Base-by-base conservation (phyloP, 2,797 vertebrate species). In the Galagoides demidoff region DNA sequence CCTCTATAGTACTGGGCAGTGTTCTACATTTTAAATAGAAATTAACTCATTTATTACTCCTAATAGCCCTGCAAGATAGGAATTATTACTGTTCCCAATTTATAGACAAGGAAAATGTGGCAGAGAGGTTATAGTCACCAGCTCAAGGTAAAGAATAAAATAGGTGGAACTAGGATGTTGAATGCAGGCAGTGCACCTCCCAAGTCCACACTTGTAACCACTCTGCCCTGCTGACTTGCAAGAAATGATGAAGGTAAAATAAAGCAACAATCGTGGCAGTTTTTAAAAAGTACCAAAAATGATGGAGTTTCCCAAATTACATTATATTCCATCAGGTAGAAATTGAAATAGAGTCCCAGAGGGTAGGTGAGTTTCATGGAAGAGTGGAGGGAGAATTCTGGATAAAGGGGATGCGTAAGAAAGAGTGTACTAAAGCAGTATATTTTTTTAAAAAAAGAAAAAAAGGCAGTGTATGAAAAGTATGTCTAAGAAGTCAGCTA, bases 241-340 rank as follows among this genome's bases (percentile, higher is more conserved):
- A 74, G 57, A 19, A 61, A 39, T 49, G 12, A 82, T 29, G 20
- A 77, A 49, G 43, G 79, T 23, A 29, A 20, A 19, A 19, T 5
- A 13, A 63, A 34, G 52, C 9, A 27, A 89, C 5, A 2, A 7
- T 13, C 13, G 55, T 9, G 20, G 34, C 7, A 63, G n/a, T 25
- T 68, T 71, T 85, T 71, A 39, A 17, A 23, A 92, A 68, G 27
- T 27, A 59, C n/a, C 57, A 59, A 85, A 34, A 59, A 27, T 49
- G 43, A 29, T 7, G 39, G 5, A 23, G 9, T 63, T 93, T 83
- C 78, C 89, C 91, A 83, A 95, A 85, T 64, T 59, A 94, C 19
- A 86, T 68, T 59, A 77, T 3, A 34, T 71, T 23, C 55, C 31
- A 59, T 43, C 29, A 63, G 34, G 37, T 0, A 83, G 55, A 78